Base-by-base conservation (phyloP, 35 echinoderm and acorn worm species). In the Holothuria glaberrima region DNA sequence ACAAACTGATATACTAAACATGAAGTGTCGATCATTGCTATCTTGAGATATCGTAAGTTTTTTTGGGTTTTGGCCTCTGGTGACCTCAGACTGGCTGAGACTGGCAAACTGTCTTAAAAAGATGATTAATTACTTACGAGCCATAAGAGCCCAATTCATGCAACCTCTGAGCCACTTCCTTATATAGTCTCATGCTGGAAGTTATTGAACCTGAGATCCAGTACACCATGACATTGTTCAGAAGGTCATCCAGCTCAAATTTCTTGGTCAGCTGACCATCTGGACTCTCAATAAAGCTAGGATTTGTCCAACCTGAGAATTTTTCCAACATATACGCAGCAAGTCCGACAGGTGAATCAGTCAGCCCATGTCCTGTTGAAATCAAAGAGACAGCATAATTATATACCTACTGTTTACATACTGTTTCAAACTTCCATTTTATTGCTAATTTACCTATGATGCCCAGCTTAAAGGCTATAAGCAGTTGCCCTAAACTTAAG, bases 251-350 rank as follows among this genome's bases (percentile, higher is more conserved):
- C 27, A 73, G 21, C 12, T 78, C 38, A 48, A 48, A 78, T 38
- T 78, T 78, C 38, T 78, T 48, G 9, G 41, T 63, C 80, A 84
- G 80, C 17, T 29, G 14, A 31, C 80, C 80, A 33, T 84, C 56
- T 21, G 32, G 9, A 10, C 19, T 26, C 22, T 84, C 56, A 19
- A 36, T 29, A 22, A 27, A 61, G 80, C 32, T 52, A 14, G 57
- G 80, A 30, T 84, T 31, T 19, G 80, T 84, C 80, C 87, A 52
- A 50, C 9, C 6, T 10, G 65, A 94, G 54, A 91, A 94, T 58
- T 94, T 94, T 68, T 94, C 93, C 14, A 94, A 22, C 44, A 94
- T 94, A 78, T 94, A 94, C 9, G 93, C 82, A 30, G 88, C 93
- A 22, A 94, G 93, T 20, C 93, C 93, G 29, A 87, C 67, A 50